Percentiles rank a stretch among this genome's conserved stretches.
Conservation (phyloP, 2,797 vertebrate genomes). For the Hybognathus amarus region DNA sequence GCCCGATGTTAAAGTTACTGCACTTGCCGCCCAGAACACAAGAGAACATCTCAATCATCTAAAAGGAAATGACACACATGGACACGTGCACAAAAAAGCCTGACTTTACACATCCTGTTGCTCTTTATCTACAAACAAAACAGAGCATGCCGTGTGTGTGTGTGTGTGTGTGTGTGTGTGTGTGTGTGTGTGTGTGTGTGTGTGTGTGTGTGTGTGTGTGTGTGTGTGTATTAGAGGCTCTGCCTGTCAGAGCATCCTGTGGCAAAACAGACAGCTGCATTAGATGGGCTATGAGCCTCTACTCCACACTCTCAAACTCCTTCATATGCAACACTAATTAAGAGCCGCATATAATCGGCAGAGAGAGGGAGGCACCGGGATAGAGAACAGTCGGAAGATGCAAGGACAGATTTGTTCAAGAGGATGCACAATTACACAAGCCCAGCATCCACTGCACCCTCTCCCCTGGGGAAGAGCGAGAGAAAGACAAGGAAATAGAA, state of each 20-base stretch:
- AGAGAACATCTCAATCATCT: too few relatives aligned
- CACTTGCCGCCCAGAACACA: too few relatives aligned
- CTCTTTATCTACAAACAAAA: background rate
- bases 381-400: constrained; percentile 7
- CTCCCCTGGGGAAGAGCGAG: constrained; percentile 30
- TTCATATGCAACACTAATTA: constrained; percentile 74
- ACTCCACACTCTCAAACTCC: constrained; percentile 52
- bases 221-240: constrained; percentile 56
- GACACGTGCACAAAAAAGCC: background rate
- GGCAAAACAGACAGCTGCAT: constrained; percentile 51
- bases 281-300: constrained; percentile 42
- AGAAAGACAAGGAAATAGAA: constrained; percentile 46
- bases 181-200: constrained; percentile 50
- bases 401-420: constrained; percentile 63
- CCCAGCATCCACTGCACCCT: constrained; percentile 47
- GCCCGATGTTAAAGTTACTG: too few relatives aligned
- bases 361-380: constrained; percentile 41
- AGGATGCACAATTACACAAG: constrained; percentile 67
- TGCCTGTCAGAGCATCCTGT: constrained; percentile 30
- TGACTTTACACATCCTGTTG: constrained; percentile 16
- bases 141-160: background rate
- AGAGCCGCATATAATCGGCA: constrained; percentile 74
- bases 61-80: background rate
- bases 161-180: constrained; percentile 45
- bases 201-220: constrained; percentile 37